These are phyloP conservation scores for Eurystomus glaucurus DNA, from an alignment of 2,797 vertebrate genomes.

Conservation along the genomic window DNA sequence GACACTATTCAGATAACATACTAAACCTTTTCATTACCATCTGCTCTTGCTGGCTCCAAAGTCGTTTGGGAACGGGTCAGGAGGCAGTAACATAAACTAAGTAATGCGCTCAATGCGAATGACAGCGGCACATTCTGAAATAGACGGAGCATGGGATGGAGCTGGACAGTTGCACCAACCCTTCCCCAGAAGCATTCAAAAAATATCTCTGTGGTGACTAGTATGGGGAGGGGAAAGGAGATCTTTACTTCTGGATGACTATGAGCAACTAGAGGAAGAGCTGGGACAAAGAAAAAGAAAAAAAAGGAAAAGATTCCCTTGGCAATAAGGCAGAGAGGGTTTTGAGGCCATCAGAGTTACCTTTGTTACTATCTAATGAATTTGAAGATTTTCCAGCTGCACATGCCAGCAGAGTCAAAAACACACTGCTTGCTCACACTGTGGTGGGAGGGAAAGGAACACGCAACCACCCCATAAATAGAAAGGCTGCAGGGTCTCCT, in stretches of 20 bases:
- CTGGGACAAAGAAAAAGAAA: neutral
- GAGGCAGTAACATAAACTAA: neutral
- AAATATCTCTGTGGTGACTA: neutral
- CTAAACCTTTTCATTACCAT: conserved; percentile 8
- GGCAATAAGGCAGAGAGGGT: neutral
- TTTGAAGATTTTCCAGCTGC: neutral
- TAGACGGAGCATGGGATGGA: neutral
- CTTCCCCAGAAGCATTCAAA: neutral
- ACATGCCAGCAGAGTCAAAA: neutral
- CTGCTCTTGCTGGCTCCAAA: conserved; percentile 10
- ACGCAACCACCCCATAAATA: neutral
- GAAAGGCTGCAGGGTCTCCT: neutral
- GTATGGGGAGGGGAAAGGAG: neutral
- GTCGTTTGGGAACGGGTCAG: neutral
- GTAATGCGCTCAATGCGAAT: neutral
- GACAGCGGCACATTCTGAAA: neutral
- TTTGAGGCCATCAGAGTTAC: neutral
- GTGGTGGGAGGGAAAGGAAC: neutral
- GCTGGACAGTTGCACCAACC: neutral
- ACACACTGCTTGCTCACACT: neutral
- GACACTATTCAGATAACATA: neutral
- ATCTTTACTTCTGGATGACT: neutral
- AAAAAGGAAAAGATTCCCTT: neutral
- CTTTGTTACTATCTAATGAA: neutral
- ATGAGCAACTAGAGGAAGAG: neutral